A percentile compares a stretch with the other conserved stretches of the same genome.
Conservation (phyloP, 2,113 vertebrate species). For the Setophaga coronata region DNA sequence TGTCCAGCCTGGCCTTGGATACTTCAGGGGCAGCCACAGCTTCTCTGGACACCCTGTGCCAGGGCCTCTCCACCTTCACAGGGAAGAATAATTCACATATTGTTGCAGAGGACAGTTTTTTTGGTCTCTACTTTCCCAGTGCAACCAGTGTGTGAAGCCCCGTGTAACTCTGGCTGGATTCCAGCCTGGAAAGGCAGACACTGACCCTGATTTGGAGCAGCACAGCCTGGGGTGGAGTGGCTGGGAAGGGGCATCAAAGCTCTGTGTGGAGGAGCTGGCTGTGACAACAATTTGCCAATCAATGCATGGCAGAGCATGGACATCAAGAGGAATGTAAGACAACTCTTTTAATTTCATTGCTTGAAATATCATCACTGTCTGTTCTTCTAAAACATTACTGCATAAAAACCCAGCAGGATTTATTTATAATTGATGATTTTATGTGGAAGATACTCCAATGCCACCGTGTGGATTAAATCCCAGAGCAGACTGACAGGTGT, state of each 20-base stretch:
- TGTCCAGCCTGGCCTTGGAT: fast-evolving
- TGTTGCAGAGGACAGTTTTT: not conserved
- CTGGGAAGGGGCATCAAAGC: not conserved
- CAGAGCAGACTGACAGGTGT: not conserved
- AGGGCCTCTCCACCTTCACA: fast-evolving
- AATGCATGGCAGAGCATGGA: fast-evolving
- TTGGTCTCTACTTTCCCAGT: not conserved
- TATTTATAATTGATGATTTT: not conserved
- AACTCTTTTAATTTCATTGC: not conserved
- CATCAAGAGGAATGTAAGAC: not conserved
- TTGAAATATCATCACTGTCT: not conserved
- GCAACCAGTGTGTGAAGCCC: fast-evolving
- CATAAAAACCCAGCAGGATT: not conserved
- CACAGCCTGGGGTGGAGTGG: not conserved
- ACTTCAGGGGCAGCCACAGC: not conserved
- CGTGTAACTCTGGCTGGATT: not conserved
- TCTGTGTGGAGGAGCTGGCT: fast-evolving
- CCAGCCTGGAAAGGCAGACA: not conserved
- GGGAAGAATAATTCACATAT: not conserved
- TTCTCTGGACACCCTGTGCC: not conserved
- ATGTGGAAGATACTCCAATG: not conserved
- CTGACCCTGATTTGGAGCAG: not conserved
- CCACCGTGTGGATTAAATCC: fast-evolving
- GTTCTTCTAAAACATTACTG: not conserved
- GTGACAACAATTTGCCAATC: not conserved